A percentile compares a stretch with the other conserved stretches of the same genome.
These are phyloP conservation scores for Elegia similella DNA, from an alignment of 2,888 invertebrate species.

Conservation along the genomic window DNA sequence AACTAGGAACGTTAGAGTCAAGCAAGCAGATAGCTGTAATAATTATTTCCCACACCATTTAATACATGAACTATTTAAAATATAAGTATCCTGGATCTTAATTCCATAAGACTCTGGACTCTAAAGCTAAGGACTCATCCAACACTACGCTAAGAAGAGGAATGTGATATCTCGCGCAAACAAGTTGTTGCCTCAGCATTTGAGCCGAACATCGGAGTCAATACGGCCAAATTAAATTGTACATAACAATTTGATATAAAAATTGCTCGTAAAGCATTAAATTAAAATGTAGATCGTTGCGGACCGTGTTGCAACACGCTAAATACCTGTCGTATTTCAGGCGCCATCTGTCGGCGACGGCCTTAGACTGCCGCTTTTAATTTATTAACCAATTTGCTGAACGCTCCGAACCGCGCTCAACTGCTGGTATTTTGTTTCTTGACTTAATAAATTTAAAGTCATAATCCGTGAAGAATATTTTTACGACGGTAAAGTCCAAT, in stretches of 20 bases:
- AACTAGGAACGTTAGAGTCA: too few species aligned
- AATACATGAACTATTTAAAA: too few species aligned
- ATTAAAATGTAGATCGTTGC: constrained; percentile 73
- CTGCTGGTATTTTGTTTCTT: constrained; percentile 71
- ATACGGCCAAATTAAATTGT: constrained; percentile 61
- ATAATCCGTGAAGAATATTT: constrained; percentile 65
- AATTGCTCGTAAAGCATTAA: constrained; percentile 79
- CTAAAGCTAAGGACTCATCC: too few species aligned
- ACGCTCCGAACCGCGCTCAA: constrained; percentile 66
- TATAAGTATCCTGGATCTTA: too few species aligned
- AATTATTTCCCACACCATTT: too few species aligned
- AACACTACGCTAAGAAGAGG: too few species aligned
- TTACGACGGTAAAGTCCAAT: constrained; percentile 47
- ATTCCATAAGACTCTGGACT: too few species aligned
- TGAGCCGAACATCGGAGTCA: constrained; percentile 49
- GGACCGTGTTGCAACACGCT: constrained; percentile 77
- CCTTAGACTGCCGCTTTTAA: constrained; percentile 77
- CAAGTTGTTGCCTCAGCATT: too few species aligned
- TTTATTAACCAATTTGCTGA: constrained; percentile 80
- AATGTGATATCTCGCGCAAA: too few species aligned
- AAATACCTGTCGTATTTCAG: constrained; percentile 80
- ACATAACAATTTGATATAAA: constrained; percentile 27
- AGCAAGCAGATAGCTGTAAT: too few species aligned
- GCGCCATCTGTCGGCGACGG: constrained; percentile 78
- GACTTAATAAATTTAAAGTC: constrained; percentile 72